A percentile compares a stretch with the other conserved stretches of the same genome.
Evolutionary conservation across 2,888 invertebrate species (phyloP).

Genomic region (Aleiodes alternator): DNA sequence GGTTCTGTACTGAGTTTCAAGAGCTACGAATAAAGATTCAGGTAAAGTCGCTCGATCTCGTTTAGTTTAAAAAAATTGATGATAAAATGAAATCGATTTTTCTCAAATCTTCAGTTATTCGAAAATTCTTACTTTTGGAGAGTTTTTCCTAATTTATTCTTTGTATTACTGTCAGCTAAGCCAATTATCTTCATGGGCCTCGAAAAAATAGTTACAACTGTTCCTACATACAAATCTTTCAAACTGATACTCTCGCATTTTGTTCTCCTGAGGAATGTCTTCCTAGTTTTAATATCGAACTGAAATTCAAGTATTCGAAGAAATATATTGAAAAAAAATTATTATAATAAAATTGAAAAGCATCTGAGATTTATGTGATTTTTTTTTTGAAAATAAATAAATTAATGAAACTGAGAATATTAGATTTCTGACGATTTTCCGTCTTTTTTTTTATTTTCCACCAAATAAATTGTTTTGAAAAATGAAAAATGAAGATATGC

Average conservation of each 20-base stretch:
- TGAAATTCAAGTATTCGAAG: slow-evolving; percentile 61
- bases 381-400: too few species aligned
- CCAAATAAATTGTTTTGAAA: too few species aligned
- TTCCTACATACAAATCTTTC: slow-evolving; percentile 85
- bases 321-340: background rate
- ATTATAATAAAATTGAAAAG: too few species aligned
- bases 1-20: too few species aligned
- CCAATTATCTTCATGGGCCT: slow-evolving; percentile 84
- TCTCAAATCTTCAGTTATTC: slow-evolving; percentile 1
- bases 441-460: too few species aligned
- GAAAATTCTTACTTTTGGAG: slow-evolving; percentile 80
- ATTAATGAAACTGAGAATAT: too few species aligned
- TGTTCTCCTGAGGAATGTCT: slow-evolving; percentile 82
- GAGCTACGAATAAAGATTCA: too few species aligned
- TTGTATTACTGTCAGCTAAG: slow-evolving; percentile 84
- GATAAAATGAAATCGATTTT: background rate
- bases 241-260: slow-evolving; percentile 81
- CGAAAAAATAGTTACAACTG: slow-evolving; percentile 84
- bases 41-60: too few species aligned
- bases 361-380: too few species aligned
- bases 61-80: background rate
- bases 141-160: slow-evolving; percentile 79
- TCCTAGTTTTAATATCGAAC: slow-evolving; percentile 81
- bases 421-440: too few species aligned
- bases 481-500: too few species aligned